A percentile compares a stretch with the other conserved stretches of the same genome.
phyloP scores from a whole-genome alignment of 2,113 vertebrate species.

The Verasper variegatus region DNA sequence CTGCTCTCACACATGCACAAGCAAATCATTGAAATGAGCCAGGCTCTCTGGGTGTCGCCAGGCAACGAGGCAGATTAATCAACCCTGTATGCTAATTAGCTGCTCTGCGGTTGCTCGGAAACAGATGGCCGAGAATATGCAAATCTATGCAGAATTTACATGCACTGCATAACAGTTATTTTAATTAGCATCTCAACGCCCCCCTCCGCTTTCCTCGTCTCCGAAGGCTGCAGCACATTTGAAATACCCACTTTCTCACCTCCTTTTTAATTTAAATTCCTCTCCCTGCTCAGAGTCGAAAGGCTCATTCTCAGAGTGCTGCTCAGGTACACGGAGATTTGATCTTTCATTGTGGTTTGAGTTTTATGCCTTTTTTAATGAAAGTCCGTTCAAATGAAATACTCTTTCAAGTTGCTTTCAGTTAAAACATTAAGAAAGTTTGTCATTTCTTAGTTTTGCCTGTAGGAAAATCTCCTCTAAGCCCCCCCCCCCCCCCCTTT shows the following conservation, averaged over 20 bases:
- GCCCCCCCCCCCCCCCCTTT: conserved; percentile 39
- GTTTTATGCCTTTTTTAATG: conserved; percentile 3
- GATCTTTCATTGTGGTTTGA: conserved; percentile 11
- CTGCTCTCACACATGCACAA: conserved; percentile 44
- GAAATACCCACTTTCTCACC: conserved; percentile 67
- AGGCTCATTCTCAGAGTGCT: conserved; percentile 37
- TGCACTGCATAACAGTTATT: conserved; percentile 90
- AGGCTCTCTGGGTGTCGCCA: conserved; percentile 86
- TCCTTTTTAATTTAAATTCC: conserved; percentile 65
- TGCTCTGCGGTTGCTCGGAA: conserved; percentile 93
- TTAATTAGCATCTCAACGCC: conserved; percentile 93
- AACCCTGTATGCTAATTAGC: conserved; percentile 98
- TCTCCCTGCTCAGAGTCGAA: conserved; percentile 47
- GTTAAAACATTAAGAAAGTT: conserved; percentile 10
- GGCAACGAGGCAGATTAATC: conserved; percentile 98
- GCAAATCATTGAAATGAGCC: conserved; percentile 81
- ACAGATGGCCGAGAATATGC: conserved; percentile 99
- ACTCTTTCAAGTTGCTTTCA: conserved; percentile 9
- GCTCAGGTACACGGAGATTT: conserved; percentile 30
- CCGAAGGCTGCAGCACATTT: conserved; percentile 80
- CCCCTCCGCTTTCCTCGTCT: conserved; percentile 67
- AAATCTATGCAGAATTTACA: conserved; percentile 99
- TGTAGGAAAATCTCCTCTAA: conserved; percentile 47
- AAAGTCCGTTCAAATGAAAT: conserved; percentile 3
- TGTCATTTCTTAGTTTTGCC: conserved; percentile 14